Conservation (phyloP, 1,140 invertebrate genomes). For the Pogonomyrmex barbatus region DNA sequence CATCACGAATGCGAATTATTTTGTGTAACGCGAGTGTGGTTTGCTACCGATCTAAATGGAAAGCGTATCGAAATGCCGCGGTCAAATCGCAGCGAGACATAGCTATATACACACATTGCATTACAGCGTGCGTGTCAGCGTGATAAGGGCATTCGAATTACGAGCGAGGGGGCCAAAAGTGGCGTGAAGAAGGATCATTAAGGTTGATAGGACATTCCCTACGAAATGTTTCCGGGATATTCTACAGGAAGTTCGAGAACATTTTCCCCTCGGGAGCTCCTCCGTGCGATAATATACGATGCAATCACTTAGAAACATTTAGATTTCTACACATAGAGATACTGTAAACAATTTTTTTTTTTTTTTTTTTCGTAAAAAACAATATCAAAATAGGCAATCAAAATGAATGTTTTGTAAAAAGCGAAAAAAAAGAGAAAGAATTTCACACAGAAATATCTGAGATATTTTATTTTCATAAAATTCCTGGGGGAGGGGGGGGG, state of each 20-base stretch:
- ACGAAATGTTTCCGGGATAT: conserved; percentile 4
- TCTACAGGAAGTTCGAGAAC: neutral
- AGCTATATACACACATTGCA: no score
- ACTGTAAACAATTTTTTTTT: neutral
- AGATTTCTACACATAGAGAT: neutral
- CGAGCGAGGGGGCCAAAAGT: neutral
- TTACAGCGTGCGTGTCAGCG: neutral
- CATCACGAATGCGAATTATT: neutral
- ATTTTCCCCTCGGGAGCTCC: neutral
- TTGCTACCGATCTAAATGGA: conserved; percentile 11
- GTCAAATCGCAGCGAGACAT: neutral
- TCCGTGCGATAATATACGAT: conserved; percentile 1
- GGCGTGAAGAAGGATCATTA: conserved; percentile 21
- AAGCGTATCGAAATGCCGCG: neutral
- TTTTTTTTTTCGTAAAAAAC: neutral
- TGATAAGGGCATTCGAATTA: conserved; percentile 8
- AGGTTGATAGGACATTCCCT: neutral
- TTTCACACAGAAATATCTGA: neutral
- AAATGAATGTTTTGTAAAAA: neutral
- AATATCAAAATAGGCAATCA: neutral
- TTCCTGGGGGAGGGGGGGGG: neutral
- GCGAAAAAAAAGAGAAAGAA: neutral
- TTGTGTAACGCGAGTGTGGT: neutral
- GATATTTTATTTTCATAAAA: conserved; percentile 7
- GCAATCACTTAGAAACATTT: conserved; percentile 5